Evolutionary conservation across 2,113 vertebrate genomes (phyloP).

Genomic region (Leptodactylus fuscus): DNA sequence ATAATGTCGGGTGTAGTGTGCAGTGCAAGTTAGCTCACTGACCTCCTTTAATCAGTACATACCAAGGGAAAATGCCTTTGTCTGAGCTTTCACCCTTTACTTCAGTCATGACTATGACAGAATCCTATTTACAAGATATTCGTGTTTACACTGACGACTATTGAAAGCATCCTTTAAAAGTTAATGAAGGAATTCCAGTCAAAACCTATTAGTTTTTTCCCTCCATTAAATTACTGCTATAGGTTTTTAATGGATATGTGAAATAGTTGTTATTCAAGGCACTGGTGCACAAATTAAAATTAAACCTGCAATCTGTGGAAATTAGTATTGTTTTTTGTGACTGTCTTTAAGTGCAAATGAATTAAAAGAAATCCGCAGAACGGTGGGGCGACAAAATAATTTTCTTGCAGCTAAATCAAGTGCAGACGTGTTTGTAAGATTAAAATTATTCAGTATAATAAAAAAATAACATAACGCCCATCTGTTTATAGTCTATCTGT

Average conservation of each 20-base stretch:
- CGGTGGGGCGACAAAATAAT: neutral
- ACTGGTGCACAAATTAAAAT: slow-evolving; percentile 77
- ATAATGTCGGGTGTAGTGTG: slow-evolving; percentile 56
- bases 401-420: neutral
- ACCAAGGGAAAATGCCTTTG: slow-evolving; percentile 60
- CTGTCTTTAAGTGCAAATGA: slow-evolving; percentile 63
- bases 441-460: neutral
- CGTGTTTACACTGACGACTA: slow-evolving; percentile 64
- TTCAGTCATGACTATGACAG: slow-evolving; percentile 2
- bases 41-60: slow-evolving; percentile 60
- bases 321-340: slow-evolving; percentile 69
- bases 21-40: slow-evolving; percentile 57
- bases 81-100: slow-evolving; percentile 40
- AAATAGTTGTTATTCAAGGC: slow-evolving; percentile 78
- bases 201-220: slow-evolving; percentile 74
- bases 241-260: slow-evolving; percentile 77
- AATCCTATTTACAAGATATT: slow-evolving; percentile 63
- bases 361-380: too few species aligned
- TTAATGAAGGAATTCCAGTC: slow-evolving; percentile 74
- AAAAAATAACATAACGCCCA: neutral
- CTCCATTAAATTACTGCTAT: slow-evolving; percentile 72
- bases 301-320: slow-evolving; percentile 70
- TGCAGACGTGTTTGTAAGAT: too few species aligned
- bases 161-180: slow-evolving; percentile 73
- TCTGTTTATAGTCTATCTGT: too few species aligned